These are phyloP conservation scores for Sphenopsis melanotis DNA, from an alignment of 2,797 vertebrate genomes.

Conservation along the genomic window DNA sequence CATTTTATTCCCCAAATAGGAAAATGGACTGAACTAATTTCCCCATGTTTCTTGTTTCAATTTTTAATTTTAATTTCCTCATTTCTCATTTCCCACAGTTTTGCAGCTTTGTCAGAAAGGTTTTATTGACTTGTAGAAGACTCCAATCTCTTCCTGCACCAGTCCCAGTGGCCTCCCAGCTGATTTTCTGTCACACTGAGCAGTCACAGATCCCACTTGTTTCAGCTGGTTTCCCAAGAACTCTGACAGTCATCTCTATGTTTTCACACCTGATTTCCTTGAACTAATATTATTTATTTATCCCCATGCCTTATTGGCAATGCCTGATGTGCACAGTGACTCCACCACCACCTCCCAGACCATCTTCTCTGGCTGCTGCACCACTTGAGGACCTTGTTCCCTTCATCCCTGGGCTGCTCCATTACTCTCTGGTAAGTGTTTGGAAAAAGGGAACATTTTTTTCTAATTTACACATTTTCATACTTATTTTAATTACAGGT, in stretches of 20 bases:
- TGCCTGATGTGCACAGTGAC: background rate
- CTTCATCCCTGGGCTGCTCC: background rate
- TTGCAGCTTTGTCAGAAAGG: background rate
- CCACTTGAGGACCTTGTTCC: background rate
- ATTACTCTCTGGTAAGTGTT: background rate
- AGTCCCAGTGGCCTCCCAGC: background rate
- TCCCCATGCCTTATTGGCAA: background rate
- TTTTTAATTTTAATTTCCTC: background rate
- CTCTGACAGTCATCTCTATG: background rate
- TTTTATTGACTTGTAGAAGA: background rate
- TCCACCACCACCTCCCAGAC: background rate
- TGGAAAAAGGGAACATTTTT: background rate
- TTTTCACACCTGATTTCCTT: constrained; percentile 8
- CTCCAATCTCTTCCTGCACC: background rate
- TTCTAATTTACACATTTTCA: background rate
- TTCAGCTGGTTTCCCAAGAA: background rate
- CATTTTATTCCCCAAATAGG: background rate
- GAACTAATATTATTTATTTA: background rate
- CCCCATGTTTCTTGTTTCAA: background rate
- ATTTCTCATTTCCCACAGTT: background rate
- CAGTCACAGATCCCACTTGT: background rate
- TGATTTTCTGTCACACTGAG: background rate
- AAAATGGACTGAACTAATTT: background rate
- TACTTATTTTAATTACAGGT: background rate
- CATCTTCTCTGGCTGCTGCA: background rate